Percentiles rank a stretch among this genome's conserved stretches.
Conservation (phyloP, 2,797 vertebrate genomes). For the Toxotes lorentzi region DNA sequence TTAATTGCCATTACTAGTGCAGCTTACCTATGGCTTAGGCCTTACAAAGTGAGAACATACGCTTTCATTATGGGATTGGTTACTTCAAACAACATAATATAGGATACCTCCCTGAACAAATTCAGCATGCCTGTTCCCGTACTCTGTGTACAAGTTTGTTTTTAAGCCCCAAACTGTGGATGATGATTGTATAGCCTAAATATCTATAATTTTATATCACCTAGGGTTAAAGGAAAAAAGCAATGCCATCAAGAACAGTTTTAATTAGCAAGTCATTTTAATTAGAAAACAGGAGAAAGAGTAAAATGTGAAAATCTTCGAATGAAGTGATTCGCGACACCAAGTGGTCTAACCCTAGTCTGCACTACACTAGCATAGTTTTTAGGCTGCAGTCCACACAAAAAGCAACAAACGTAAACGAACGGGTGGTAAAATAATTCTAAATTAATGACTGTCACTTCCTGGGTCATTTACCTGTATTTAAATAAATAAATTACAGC, state of each 20-base stretch:
- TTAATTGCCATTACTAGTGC: not conserved
- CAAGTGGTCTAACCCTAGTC: not conserved
- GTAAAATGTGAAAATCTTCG: not conserved
- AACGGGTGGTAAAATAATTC: not conserved
- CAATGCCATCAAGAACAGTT: not conserved
- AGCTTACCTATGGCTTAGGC: not conserved
- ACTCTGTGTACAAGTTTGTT: not conserved
- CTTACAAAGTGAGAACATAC: not conserved
- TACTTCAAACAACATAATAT: constrained; percentile 4
- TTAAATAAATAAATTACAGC: not conserved
- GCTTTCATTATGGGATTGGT: not conserved
- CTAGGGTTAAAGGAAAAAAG: not conserved
- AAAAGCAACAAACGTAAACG: not conserved
- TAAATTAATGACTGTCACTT: not conserved
- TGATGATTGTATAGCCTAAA: not conserved
- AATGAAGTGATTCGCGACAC: not conserved
- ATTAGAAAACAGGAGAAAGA: not conserved
- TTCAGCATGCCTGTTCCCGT: not conserved
- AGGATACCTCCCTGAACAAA: constrained; percentile 15
- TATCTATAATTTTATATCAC: not conserved
- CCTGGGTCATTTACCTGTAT: not conserved
- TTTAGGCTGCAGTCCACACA: not conserved
- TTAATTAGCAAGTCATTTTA: not conserved
- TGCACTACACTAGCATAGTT: not conserved
- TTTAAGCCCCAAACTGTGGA: not conserved